phyloP scores from a whole-genome alignment of 2,888 invertebrate species.

The Serripes groenlandicus region DNA sequence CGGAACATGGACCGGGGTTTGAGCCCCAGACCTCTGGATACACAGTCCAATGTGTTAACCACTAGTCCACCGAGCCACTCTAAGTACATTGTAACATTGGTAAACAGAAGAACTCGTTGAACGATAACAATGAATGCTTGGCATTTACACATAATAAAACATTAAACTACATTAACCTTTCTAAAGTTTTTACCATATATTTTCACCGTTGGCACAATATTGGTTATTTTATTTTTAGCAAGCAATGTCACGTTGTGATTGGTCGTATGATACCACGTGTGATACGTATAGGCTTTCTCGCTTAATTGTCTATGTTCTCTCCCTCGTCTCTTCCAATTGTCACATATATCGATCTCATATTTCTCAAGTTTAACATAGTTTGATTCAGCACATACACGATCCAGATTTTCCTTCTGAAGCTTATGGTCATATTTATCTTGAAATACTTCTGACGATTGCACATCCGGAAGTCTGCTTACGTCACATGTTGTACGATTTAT shows the following conservation, averaged over 20 bases:
- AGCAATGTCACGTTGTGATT: slow-evolving; percentile 21
- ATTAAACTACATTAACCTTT: neutral
- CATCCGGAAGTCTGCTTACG: slow-evolving; percentile 22
- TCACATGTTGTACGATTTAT: slow-evolving; percentile 19
- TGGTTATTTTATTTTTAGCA: slow-evolving; percentile 6
- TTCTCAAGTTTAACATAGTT: neutral
- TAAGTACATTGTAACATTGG: too few species aligned
- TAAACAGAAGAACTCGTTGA: too few species aligned
- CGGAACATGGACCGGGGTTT: too few species aligned
- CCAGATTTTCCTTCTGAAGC: slow-evolving; percentile 15
- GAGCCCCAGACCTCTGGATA: too few species aligned
- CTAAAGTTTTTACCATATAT: slow-evolving; percentile 21
- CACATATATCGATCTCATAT: slow-evolving; percentile 16
- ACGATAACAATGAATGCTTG: too few species aligned
- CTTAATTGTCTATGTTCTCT: slow-evolving; percentile 2
- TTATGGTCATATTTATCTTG: slow-evolving; percentile 14
- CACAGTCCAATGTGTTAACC: too few species aligned
- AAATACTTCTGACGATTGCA: slow-evolving; percentile 15
- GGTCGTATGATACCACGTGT: slow-evolving; percentile 23
- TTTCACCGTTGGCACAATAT: slow-evolving; percentile 12
- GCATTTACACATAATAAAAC: neutral
- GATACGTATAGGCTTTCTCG: slow-evolving; percentile 19
- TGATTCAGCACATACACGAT: neutral
- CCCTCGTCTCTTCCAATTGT: slow-evolving; percentile 11
- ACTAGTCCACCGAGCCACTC: too few species aligned